A percentile compares a stretch with the other conserved stretches of the same genome.
phyloP scores from a whole-genome alignment of 2,797 vertebrate species.

The Jordanella pulchra region DNA sequence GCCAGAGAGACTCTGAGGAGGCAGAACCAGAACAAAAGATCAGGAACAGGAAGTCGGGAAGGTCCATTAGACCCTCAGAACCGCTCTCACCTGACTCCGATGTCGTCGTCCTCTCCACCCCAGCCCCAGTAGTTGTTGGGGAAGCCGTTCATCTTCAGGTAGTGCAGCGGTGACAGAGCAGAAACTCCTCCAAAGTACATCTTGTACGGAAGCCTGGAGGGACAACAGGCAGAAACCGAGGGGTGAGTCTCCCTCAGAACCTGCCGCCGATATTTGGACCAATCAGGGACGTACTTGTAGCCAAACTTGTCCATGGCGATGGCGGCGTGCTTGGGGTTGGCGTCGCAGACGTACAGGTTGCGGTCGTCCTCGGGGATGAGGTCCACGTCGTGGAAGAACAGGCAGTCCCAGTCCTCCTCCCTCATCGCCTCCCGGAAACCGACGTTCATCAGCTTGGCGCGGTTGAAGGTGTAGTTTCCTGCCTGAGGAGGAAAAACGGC shows the following conservation, averaged over 20 bases:
- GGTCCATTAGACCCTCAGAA: not conserved
- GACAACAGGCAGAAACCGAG: not conserved
- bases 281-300: slow-evolving; percentile 78
- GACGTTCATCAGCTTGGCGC: slow-evolving; percentile 84
- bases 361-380: slow-evolving; percentile 87
- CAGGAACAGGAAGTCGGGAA: not conserved
- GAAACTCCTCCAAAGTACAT: slow-evolving; percentile 86
- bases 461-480: slow-evolving; percentile 82
- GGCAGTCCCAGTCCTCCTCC: slow-evolving; percentile 86
- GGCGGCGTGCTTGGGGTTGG: slow-evolving; percentile 83
- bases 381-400: slow-evolving; percentile 88
- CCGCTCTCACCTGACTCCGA: slow-evolving; percentile 77
- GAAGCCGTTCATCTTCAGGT: slow-evolving; percentile 87
- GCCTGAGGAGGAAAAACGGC: too few relatives aligned
- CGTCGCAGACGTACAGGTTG: slow-evolving; percentile 82
- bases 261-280: rapidly evolving
- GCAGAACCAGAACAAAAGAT: not conserved
- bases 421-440: slow-evolving; percentile 87
- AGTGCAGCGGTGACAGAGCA: slow-evolving; percentile 81
- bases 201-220: slow-evolving; percentile 81
- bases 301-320: slow-evolving; percentile 89
- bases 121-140: slow-evolving; percentile 87
- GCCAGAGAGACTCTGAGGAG: slow-evolving; percentile 81
- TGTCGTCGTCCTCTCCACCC: slow-evolving; percentile 84
- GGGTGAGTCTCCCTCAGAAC: not conserved